A percentile compares a stretch with the other conserved stretches of the same genome.
Evolutionary conservation across 2,113 vertebrate species (phyloP).

Genomic region (Corythoichthys haematopterus): DNA sequence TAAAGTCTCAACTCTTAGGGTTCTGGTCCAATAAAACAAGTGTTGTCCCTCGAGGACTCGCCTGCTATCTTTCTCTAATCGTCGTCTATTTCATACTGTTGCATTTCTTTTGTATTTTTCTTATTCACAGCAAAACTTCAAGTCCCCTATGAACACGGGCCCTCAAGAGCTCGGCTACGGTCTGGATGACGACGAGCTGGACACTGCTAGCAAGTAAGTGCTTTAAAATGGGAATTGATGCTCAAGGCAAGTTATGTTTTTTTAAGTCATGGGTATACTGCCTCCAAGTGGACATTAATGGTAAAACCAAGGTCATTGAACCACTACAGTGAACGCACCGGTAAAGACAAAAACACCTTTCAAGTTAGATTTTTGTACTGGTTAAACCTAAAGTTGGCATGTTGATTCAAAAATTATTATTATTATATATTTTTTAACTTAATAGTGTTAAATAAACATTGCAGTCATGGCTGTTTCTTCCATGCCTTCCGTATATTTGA

Average conservation of each 20-base stretch:
- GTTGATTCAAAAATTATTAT: no score
- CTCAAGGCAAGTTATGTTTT: background rate
- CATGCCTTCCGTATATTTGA: background rate
- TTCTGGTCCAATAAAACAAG: slow-evolving; percentile 48
- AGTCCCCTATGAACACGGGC: slow-evolving; percentile 55
- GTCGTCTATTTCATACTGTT: slow-evolving; percentile 9
- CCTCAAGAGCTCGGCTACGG: slow-evolving; percentile 58
- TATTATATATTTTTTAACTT: no score
- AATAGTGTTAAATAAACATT: background rate
- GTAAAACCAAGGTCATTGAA: background rate
- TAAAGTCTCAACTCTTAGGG: slow-evolving; percentile 35
- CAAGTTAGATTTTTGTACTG: no score
- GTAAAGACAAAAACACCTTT: no score
- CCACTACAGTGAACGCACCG: no score
- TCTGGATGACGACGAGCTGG: slow-evolving; percentile 69
- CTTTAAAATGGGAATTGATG: slow-evolving; percentile 4
- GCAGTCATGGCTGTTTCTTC: no score
- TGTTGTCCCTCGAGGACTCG: slow-evolving; percentile 22
- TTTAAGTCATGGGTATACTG: slow-evolving; percentile 56
- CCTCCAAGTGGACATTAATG: slow-evolving; percentile 61
- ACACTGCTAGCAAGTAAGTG: slow-evolving; percentile 73
- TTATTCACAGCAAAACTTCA: slow-evolving; percentile 58
- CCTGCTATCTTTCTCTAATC: slow-evolving; percentile 17
- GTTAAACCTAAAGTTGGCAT: no score
- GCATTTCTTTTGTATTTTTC: slow-evolving; percentile 31